Base-by-base conservation (phyloP, 37 sponge, comb jelly and placozoan species). In the Cladorhizidae sp. region DNA sequence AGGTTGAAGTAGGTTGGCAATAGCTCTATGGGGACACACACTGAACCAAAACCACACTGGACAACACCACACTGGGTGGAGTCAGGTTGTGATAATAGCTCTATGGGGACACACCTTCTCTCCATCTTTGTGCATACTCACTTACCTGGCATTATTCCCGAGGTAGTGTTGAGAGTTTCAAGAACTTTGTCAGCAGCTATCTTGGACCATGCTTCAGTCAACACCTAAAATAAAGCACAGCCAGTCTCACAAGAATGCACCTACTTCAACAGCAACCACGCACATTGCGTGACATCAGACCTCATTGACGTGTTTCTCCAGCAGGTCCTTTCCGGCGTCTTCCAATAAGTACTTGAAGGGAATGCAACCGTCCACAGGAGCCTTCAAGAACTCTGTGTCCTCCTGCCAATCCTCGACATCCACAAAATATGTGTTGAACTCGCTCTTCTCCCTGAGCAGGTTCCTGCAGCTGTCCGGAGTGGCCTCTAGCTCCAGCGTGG, bases 131-230 rank as follows among this genome's bases (percentile, higher is more conserved):
- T 22, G 3, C n/a, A 31, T 21, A 26, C 28, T 29, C 25, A 29
- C 73, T 38, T 7, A 87, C 87, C 87, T 69, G 87, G 87, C 38
- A 67, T 21, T 3, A 87, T 75, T 8, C 25, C 69, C 42, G 38
- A 14, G 28, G 81, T 29, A 18, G 2, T 54, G 1, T 67, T 42
- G 1, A 87, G 54, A 15, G 49, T 59, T 1, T 74, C n/a, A 9
- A 23, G 32, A 33, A 87, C 75, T 50, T 75, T 80, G 0, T 42
- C 70, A 28, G 32, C 23, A 1, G 87, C 87, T 25, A 33, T 51
- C 6, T 74, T 26, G 18, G 74, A 50, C 51, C 57, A 79, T 28
- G 43, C 39, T 22, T 29, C 37, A 1, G 36, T 12, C 64, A 54
- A 39, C 7, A 83, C 68, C 83, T 83, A 32, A 29, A 79, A 43